A percentile compares a stretch with the other conserved stretches of the same genome.
These are phyloP conservation scores for Fundulus diaphanus DNA, from an alignment of 2,797 vertebrate genomes.

Conservation along the genomic window DNA sequence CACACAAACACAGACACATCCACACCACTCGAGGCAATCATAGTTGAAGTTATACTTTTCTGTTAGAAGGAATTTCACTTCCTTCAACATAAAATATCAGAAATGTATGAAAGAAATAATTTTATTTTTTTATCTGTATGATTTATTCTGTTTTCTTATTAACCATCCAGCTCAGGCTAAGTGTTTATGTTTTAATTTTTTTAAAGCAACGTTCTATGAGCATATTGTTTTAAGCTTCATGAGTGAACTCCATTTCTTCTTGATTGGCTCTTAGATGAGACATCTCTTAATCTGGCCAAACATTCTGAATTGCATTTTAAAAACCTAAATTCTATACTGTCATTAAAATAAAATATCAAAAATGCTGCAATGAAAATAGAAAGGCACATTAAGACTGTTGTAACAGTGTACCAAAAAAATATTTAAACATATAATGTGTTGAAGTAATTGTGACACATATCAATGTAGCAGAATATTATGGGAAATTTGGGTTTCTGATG, in stretches of 20 bases:
- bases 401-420: constrained; percentile 17
- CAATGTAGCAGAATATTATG: constrained; percentile 18
- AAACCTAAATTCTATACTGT: not conserved
- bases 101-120: not conserved
- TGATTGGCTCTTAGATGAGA: not conserved
- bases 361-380: constrained; percentile 2
- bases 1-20: constrained; percentile 64
- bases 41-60: not conserved
- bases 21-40: constrained; percentile 1
- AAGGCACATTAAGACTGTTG: constrained; percentile 4
- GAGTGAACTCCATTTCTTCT: not conserved
- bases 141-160: not conserved
- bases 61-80: not conserved
- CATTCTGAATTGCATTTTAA: not conserved
- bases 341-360: not conserved
- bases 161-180: not conserved
- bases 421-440: constrained; percentile 23
- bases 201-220: not conserved
- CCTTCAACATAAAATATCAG: not conserved
- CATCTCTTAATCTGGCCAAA: not conserved
- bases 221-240: not conserved
- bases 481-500: constrained; percentile 39
- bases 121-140: not conserved
- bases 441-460: constrained; percentile 25
- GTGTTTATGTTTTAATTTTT: not conserved